Evolutionary conservation across 1,140 invertebrate genomes (phyloP).

Genomic region (Drosophila hydei): DNA sequence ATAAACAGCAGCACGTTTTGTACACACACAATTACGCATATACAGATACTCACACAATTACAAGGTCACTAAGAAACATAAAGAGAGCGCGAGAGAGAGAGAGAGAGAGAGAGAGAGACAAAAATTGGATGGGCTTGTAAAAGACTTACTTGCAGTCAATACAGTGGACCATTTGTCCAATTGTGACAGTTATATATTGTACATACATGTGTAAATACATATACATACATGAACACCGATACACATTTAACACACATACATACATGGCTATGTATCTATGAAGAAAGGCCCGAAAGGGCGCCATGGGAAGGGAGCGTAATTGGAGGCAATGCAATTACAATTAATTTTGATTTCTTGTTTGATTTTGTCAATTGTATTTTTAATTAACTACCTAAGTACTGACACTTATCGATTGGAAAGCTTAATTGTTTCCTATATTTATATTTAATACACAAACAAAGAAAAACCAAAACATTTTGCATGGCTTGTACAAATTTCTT

Average conservation of each 20-base stretch:
- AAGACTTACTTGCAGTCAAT: conserved; percentile 33
- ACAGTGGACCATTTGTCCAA: conserved; percentile 38
- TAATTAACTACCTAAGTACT: conserved; percentile 4
- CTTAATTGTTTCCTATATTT: conserved; percentile 28
- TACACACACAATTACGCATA: not conserved
- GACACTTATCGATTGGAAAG: conserved; percentile 19
- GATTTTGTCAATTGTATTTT: not conserved
- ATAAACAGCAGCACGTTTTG: conserved; percentile 15
- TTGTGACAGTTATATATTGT: conserved; percentile 19
- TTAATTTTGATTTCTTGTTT: conserved; percentile 3
- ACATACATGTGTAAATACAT: not conserved
- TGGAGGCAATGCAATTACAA: conserved; percentile 14
- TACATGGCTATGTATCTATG: not conserved
- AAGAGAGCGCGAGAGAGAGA: conserved; percentile 2
- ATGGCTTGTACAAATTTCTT: conserved; percentile 84
- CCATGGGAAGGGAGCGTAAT: conserved; percentile 6
- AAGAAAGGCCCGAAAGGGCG: conserved; percentile 11
- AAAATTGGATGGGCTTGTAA: not conserved
- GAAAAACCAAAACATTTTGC: conserved; percentile 65
- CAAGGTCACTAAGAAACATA: conserved; percentile 1
- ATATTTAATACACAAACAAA: conserved; percentile 31
- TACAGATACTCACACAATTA: conserved; percentile 18
- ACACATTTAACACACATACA: not conserved
- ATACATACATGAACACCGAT: not conserved
- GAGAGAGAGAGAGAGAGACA: not conserved